A percentile compares a stretch with the other conserved stretches of the same genome.
These are phyloP conservation scores for Eubasilissa splendida DNA, from an alignment of 2,888 invertebrate species.

Conservation along the genomic window DNA sequence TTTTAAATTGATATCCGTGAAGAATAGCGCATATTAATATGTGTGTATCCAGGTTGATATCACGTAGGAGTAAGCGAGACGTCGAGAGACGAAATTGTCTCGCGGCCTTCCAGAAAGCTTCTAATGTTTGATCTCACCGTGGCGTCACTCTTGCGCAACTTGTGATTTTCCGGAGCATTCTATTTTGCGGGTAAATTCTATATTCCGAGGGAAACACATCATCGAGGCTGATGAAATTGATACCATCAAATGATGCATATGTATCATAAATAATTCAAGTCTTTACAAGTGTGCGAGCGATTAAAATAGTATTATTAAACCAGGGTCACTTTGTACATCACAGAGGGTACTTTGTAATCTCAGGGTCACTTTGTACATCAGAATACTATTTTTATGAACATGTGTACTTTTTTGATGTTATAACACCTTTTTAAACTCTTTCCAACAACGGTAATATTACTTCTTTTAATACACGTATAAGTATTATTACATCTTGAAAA, in stretches of 20 bases:
- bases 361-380: constrained; percentile 9
- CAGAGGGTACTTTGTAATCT: no score
- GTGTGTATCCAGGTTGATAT: background rate
- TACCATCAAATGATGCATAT: no score
- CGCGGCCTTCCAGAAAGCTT: constrained; percentile 13
- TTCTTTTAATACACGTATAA: no score
- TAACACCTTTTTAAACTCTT: no score
- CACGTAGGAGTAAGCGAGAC: constrained; percentile 13
- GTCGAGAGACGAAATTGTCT: background rate
- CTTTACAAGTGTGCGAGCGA: no score
- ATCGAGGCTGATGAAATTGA: no score
- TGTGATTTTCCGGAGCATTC: constrained; percentile 12
- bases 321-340: no score
- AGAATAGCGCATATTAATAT: constrained; percentile 12
- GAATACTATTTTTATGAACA: background rate
- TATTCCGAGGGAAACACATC: background rate
- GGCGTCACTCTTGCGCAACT: constrained; percentile 38
- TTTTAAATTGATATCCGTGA: constrained; percentile 42
- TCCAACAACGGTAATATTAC: no score
- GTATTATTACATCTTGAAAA: no score
- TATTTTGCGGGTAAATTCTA: background rate
- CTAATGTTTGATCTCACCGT: constrained; percentile 27
- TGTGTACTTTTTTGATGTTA: background rate
- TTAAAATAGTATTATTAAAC: no score
- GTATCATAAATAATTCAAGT: no score